phyloP scores from a whole-genome alignment of 2,888 invertebrate species.

The Eucera pruinosa region DNA sequence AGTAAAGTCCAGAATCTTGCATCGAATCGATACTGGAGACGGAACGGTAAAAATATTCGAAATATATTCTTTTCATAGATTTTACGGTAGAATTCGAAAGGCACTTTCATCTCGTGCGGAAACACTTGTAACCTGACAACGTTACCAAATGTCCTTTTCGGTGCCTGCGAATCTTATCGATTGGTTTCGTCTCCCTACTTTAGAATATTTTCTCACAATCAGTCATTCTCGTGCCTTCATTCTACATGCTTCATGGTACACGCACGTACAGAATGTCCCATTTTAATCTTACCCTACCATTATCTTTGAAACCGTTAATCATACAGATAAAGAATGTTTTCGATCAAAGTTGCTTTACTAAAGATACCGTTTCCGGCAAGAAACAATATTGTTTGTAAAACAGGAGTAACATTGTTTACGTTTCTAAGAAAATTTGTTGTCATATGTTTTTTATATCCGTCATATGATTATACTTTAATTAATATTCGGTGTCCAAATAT shows the following conservation, averaged over 20 bases:
- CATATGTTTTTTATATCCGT: no score
- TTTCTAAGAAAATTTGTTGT: no score
- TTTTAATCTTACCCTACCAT: neutral
- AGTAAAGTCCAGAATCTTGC: constrained; percentile 25
- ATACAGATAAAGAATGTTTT: no score
- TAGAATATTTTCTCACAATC: constrained; percentile 5
- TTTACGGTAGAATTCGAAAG: constrained; percentile 43
- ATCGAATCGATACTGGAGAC: constrained; percentile 32
- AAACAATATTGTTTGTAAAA: no score
- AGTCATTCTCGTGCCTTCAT: constrained; percentile 2
- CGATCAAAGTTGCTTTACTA: no score
- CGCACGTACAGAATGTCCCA: neutral
- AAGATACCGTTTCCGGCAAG: no score
- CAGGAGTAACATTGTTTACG: no score
- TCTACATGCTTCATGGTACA: neutral
- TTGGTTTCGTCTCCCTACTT: constrained; percentile 34
- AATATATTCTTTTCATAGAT: constrained; percentile 54
- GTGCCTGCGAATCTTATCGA: constrained; percentile 56
- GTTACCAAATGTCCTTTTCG: constrained; percentile 57
- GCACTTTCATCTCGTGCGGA: constrained; percentile 42
- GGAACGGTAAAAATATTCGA: constrained; percentile 50
- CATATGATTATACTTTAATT: no score
- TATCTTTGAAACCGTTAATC: neutral
- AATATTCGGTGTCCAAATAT: no score
- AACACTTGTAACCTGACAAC: constrained; percentile 52